These are phyloP conservation scores for Mastacembelus armatus DNA, from an alignment of 2,797 vertebrate species.

Conservation along the genomic window DNA sequence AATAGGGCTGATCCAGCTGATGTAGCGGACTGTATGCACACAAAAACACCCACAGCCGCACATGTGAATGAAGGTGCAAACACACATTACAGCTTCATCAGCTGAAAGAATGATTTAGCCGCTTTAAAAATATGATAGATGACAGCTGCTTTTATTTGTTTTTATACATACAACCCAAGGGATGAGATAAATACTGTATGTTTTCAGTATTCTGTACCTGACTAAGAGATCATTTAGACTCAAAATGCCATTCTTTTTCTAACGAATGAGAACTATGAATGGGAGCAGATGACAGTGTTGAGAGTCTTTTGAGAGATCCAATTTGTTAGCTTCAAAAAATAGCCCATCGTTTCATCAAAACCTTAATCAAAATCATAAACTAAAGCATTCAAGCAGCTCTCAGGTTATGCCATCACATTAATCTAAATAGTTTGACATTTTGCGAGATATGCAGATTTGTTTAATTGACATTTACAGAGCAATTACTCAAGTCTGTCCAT, in stretches of 20 bases:
- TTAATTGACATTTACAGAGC: no score
- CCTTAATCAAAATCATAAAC: no score
- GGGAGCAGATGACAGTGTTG: no score
- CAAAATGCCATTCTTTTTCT: not conserved
- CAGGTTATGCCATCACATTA: no score
- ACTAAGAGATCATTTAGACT: not conserved
- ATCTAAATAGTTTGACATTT: no score
- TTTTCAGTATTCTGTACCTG: not conserved
- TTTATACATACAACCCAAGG: not conserved
- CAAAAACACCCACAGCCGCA: slow-evolving; percentile 46
- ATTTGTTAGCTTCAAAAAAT: no score
- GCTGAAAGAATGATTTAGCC: slow-evolving; percentile 23
- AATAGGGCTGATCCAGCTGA: slow-evolving; percentile 47
- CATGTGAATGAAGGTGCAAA: slow-evolving; percentile 48
- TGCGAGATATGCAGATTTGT: no score
- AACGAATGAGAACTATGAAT: not conserved
- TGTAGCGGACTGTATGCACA: slow-evolving; percentile 41
- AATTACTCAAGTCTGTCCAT: not conserved
- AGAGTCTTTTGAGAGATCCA: no score
- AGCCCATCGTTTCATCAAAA: no score
- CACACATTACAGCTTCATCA: slow-evolving; percentile 9
- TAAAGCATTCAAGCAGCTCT: not conserved
- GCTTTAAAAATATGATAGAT: slow-evolving; percentile 14
- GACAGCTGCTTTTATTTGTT: not conserved
- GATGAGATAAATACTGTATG: slow-evolving; percentile 4